Evolutionary conservation across 2,797 vertebrate species (phyloP), one percentile per base, ranked within the genome.

Genomic region (Channallabes apus): DNA sequence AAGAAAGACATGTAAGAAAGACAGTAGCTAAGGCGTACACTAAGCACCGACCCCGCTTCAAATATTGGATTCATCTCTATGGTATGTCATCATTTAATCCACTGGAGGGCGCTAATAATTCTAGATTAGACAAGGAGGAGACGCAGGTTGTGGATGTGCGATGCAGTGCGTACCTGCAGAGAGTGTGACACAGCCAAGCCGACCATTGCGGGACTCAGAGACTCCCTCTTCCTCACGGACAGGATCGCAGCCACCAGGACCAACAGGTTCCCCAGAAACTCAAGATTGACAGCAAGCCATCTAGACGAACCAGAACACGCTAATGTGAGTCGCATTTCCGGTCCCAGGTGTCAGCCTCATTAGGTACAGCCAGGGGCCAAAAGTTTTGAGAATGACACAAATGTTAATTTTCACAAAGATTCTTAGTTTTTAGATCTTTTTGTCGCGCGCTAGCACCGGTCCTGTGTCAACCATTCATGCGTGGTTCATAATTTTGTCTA

Each of bases 221-320:
- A 91, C 5, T 84, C 85, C 88, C 91, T 95, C 89, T 91, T 92
- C 84, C 91, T 72, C 65, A 95, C 94, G 0, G 95, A 95, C 0
- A 96, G 93, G 0, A 94, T 59, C 7, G 96, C 91, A 8, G 96
- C 95, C 7, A 91, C 92, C 2, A 97, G 90, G 78, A 97, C 94
- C 0, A 97, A 86, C 84, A 93, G 80, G 0, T 96, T 96, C 78
- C 96, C 96, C 46, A 97, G 92, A 22, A 97, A 91, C 87, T 97
- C 96, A 85, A 96, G 86, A 86, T 93, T 93, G 35, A 93, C 91
- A 20, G 96, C 96, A 6, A 97, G 93, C 96, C 96, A 97, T 90
- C 96, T 97, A 27, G 11, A 82, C 0, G 4, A 12, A 73, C 5
- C 7, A 59, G 15, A 73, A 1, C 41, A 3, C 0, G 12, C 2